Evolutionary conservation across 2,113 vertebrate genomes (phyloP), one percentile per base, ranked within the genome.

Genomic region (Pavo muticus): DNA sequence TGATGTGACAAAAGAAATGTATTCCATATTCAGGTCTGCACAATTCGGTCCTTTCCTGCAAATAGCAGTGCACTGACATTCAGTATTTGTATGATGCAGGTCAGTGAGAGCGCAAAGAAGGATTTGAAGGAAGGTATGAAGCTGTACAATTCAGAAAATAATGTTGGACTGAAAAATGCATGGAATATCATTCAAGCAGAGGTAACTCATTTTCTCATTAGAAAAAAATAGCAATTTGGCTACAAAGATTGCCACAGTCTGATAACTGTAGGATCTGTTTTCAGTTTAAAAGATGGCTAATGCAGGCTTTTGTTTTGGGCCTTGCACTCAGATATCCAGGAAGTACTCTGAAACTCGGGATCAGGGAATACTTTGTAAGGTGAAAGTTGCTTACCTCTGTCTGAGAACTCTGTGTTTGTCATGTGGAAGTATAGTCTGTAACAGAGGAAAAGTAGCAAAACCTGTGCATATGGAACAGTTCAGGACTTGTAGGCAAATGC

Each of bases 131-230:
- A 99, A 20, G 99, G 99, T 9, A 98, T 99, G 91, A 98, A 98
- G 86, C 98, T 99, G 6, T 99, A 99, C 97, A 99, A 99, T 96
- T 98, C 99, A 3, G 99, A 99, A 68, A 99, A 98, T 96, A 99
- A 99, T 60, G 98, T 99, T 82, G 99, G 99, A 68, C 97, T 99
- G 94, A 98, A 99, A 97, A 99, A 99, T 1, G 99, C 99, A 59
- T 99, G 99, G 99, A 99, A 99, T 97, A 99, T 99, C 96, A 99
- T 99, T 94, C 99, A 99, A 97, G 99, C 99, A 15, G 99, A 99
- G 99, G 99, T 99, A 94, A 68, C 2, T 1, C 10, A 73, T 76
- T 92, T 65, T 93, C 59, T 91, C n/a, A 54, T 4, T 63, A 45
- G 39, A 63, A 57, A 84, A 14, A 76, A 87, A 68, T 8, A 40